Evolutionary conservation across 2,113 vertebrate species (phyloP).

Genomic region (Pseudonaja textilis): DNA sequence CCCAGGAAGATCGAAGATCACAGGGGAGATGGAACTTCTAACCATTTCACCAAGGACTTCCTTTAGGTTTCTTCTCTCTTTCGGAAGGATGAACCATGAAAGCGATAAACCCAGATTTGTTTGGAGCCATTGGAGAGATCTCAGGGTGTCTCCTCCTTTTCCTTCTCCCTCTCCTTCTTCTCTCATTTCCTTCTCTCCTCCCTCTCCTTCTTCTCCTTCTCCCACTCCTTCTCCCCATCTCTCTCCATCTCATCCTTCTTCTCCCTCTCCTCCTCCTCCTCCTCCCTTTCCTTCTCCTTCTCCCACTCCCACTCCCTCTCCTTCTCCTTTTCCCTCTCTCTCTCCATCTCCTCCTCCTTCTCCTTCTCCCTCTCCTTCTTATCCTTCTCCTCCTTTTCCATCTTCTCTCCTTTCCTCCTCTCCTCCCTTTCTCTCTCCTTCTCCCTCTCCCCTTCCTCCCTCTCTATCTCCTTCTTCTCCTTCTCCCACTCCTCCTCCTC

Average conservation of each 20-base stretch:
- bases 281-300: fast-evolving
- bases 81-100: neutral
- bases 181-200: neutral
- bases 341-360: too few species aligned
- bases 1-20: neutral
- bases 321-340: too few species aligned
- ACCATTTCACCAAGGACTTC: neutral
- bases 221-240: too few species aligned
- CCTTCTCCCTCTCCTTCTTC: fast-evolving
- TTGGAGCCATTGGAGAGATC: neutral
- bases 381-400: too few species aligned
- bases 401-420: too few species aligned
- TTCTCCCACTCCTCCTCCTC: too few species aligned
- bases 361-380: too few species aligned
- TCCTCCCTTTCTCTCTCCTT: too few species aligned
- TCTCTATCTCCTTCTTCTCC: too few species aligned
- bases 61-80: neutral
- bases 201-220: too few species aligned
- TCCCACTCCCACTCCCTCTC: fast-evolving
- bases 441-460: too few species aligned
- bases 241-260: too few species aligned
- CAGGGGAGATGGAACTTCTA: neutral
- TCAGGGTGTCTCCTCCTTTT: neutral
- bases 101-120: neutral
- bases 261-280: fast-evolving